Evolutionary conservation across 2,888 invertebrate genomes (phyloP), one percentile per base, ranked within the genome.

Genomic region (Patella caerulea): DNA sequence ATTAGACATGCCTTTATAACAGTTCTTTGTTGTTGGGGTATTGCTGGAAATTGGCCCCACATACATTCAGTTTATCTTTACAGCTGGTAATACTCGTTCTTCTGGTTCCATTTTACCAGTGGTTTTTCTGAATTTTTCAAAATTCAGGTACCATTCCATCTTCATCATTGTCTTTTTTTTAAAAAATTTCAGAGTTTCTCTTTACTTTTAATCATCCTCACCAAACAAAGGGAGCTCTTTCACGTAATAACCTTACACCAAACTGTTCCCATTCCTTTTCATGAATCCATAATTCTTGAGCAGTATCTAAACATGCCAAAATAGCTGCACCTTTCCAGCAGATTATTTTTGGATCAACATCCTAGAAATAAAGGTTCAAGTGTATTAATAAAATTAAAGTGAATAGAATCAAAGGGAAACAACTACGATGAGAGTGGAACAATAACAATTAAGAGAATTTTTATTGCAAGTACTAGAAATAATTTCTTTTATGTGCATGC

Each of bases 311-410:
- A 86, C 97, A 97, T 0, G 97, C 96, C 94, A 98, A 94, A 14
- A 98, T 96, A 0, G 97, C 95, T 0, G 97, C 98, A 0, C 98
- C 98, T 91, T 98, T 98, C 98, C 98, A 98, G 0, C 88, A 86
- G 0, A 96, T 96, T 93, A 96, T 95, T 2, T 96, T 95, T 0
- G 97, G 95, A 91, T 98, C 97, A 93, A 97, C 96, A 87, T 98
- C 92, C 92, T 92, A 80, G 4, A 80, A 73, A 75, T 12, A 77
- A 52, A 52, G 56, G 54, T 45, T 5, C 34, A 5, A 5, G 0
- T 65, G 19, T 19, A n/a, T 7, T n/a, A 65, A 65, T 65, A 65
- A 65, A 65, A n/a, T 65, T 65, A 65, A 65, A n/a, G n/a, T 65
- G n/a, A 5, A 65, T n/a, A n/a, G 7, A 65, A 5, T n/a, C n/a